These are phyloP conservation scores for Acanthosepion lycidas DNA, from an alignment of 2,888 invertebrate genomes.

Conservation along the genomic window DNA sequence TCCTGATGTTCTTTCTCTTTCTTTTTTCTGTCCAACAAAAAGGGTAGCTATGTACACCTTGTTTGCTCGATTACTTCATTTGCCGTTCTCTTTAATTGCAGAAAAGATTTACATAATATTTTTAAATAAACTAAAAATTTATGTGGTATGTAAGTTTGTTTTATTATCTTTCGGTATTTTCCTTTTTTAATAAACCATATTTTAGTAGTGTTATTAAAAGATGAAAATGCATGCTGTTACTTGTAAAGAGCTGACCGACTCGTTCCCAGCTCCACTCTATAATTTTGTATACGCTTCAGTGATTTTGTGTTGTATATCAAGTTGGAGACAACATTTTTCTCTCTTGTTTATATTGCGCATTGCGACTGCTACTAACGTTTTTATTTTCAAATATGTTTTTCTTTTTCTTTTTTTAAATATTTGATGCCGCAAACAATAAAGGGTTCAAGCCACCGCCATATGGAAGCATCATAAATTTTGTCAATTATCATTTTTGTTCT, in stretches of 20 bases:
- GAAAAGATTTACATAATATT: not conserved
- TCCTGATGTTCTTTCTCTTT: not conserved
- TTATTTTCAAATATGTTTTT: not conserved
- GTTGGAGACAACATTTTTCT: not conserved
- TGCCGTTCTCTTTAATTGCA: not conserved
- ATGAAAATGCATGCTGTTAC: not conserved
- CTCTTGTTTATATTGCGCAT: not conserved
- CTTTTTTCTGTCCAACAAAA: not conserved
- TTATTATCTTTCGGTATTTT: not conserved
- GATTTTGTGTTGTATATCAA: not conserved
- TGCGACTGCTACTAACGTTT: not conserved
- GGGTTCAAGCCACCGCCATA: not conserved
- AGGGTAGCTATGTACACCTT: too few relatives aligned
- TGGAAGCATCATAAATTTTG: not conserved
- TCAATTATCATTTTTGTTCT: not conserved
- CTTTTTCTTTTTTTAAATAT: not conserved
- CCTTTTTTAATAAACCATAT: not conserved
- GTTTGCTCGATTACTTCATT: too few relatives aligned
- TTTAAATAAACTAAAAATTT: not conserved
- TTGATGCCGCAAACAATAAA: not conserved
- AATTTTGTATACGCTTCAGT: not conserved
- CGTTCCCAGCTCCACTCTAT: not conserved
- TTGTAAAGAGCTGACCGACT: not conserved
- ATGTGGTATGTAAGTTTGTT: too few relatives aligned
- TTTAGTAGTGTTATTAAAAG: too few relatives aligned